These are phyloP conservation scores for Sitta europaea DNA, from an alignment of 2,113 vertebrate genomes.

Conservation along the genomic window DNA sequence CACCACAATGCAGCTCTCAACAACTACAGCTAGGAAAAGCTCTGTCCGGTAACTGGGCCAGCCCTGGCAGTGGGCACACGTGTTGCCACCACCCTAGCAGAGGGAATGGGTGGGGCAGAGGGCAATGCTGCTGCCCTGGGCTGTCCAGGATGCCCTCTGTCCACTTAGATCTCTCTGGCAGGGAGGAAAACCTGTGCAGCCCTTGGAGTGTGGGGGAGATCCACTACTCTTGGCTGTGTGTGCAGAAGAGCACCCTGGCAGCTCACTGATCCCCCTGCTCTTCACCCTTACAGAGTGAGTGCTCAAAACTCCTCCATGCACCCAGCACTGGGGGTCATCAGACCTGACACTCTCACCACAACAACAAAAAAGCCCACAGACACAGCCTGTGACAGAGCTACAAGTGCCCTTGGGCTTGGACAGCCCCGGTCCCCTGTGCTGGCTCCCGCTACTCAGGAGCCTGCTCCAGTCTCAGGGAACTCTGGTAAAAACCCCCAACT, in stretches of 20 bases:
- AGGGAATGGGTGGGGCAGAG: not conserved
- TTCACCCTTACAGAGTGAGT: not conserved
- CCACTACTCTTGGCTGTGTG: not conserved
- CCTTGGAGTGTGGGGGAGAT: not conserved
- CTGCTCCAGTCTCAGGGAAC: not conserved
- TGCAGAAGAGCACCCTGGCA: not conserved
- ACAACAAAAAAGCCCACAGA: not conserved
- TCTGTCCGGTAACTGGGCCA: accelerated
- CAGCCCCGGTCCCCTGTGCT: accelerated
- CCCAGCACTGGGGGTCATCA: accelerated
- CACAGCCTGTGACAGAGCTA: not conserved
- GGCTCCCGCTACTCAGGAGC: not conserved
- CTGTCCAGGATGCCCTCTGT: not conserved
- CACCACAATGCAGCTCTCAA: not conserved
- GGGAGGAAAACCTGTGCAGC: not conserved
- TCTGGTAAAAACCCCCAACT: not conserved
- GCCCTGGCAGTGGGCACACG: accelerated
- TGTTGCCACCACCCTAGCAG: accelerated
- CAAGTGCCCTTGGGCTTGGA: too few relatives aligned
- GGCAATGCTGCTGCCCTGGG: not conserved
- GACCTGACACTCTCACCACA: not conserved
- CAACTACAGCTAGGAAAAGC: not conserved
- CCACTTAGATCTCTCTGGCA: not conserved
- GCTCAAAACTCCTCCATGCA: not conserved
- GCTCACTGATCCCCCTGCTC: not conserved